Evolutionary conservation across 2,888 invertebrate species (phyloP), one percentile per base, ranked within the genome.

Genomic region (Hypsopygia costalis): DNA sequence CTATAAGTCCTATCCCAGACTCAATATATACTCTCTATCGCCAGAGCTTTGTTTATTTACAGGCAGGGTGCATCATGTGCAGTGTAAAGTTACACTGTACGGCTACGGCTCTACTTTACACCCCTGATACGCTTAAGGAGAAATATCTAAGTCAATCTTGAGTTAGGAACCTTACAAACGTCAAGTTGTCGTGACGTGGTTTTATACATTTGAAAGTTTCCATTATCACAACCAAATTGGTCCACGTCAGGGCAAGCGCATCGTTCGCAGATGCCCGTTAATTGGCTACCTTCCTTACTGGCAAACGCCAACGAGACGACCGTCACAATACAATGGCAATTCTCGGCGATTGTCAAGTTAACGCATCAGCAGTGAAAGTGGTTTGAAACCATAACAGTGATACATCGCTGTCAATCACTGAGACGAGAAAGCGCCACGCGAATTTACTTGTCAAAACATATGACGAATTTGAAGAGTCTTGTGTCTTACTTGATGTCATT

Each of bases 381-480:
- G n/a, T 9, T 29, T 22, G 34, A 44, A 41, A 46, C 37, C 32
- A 16, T 16, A 28, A 31, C 38, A 22, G 11, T 16, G 28, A 39
- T 39, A 32, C 33, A 25, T 37, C 44, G 46, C 46, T 49, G 55
- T 52, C 69, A 64, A 64, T 69, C 69, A 63, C 37, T 31, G 16
- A 41, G 44, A 33, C 36, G 46, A 61, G 66, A 68, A 64, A 67
- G 58, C 49, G 52, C 46, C 36, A 49, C 43, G 66, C 61, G 56
- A 70, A 71, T 70, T 70, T 69, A 58, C 62, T 59, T 68, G 70
- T 70, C 71, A 68, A 62, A 67, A 63, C 59, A 57, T 62, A 55
- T 65, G 68, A 66, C 58, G 62, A 67, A 61, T 61, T 57, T 45
- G 60, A 69, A 60, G 70, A 70, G 63, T 27, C 29, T 21, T 22